A percentile compares a stretch with the other conserved stretches of the same genome.
Conservation (phyloP, 2,797 vertebrate species). For the Decapterus maruadsi region DNA sequence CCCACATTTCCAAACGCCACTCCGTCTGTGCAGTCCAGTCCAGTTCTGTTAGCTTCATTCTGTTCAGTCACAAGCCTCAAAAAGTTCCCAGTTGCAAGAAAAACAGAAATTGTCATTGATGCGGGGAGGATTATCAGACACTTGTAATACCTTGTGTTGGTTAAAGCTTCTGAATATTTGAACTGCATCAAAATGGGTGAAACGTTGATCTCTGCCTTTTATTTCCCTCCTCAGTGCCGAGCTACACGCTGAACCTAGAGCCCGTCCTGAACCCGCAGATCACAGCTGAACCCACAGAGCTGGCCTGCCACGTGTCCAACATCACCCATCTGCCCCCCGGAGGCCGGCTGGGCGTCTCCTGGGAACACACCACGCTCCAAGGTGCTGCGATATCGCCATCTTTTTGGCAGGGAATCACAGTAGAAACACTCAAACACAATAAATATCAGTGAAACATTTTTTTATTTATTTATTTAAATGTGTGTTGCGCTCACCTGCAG, state of each 20-base stretch:
- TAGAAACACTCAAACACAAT: too few species aligned
- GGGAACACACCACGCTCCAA: conserved; percentile 87
- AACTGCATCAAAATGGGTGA: neutral
- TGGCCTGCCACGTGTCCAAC: conserved; percentile 88
- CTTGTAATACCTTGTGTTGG: neutral
- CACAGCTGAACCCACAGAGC: conserved; percentile 88
- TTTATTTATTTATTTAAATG: neutral
- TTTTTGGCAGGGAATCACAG: too few species aligned
- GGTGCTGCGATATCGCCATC: conserved; percentile 44
- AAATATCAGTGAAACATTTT: neutral
- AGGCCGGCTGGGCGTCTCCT: conserved; percentile 86
- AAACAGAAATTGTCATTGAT: neutral
- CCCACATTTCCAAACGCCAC: too few species aligned
- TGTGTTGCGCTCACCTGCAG: conserved; percentile 32
- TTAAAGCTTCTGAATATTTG: conserved; percentile 5
- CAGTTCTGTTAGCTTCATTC: neutral
- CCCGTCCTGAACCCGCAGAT: conserved; percentile 78
- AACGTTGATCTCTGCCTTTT: neutral
- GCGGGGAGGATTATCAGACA: neutral
- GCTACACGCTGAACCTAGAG: conserved; percentile 81
- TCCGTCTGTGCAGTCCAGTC: neutral
- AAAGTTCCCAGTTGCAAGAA: neutral
- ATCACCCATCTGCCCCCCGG: conserved; percentile 54
- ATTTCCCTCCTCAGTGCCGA: conserved; percentile 84
- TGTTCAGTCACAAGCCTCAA: neutral